A percentile compares a stretch with the other conserved stretches of the same genome.
phyloP scores from a whole-genome alignment of 2,113 vertebrate genomes.

The Channa argus region DNA sequence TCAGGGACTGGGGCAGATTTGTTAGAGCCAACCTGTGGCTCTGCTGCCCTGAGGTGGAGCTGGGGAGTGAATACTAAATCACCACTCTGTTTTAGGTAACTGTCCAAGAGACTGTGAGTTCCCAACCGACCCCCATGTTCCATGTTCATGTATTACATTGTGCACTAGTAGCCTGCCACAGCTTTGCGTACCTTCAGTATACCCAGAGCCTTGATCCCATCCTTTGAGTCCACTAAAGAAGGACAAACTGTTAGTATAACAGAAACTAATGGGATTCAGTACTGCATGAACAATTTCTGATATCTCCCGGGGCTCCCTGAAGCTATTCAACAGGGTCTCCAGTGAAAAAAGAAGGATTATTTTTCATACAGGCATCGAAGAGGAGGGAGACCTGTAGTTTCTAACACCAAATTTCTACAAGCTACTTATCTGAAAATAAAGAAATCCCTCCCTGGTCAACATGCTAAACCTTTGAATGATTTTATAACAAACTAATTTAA shows the following conservation, averaged over 20 bases:
- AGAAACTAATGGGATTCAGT: neutral
- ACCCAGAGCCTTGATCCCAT: slow-evolving; percentile 37
- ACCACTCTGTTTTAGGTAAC: slow-evolving; percentile 47
- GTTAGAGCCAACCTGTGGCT: slow-evolving; percentile 51
- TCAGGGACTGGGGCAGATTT: slow-evolving; percentile 59
- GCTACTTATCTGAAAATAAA: too few relatives aligned
- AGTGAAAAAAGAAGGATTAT: neutral
- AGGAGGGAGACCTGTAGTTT: neutral
- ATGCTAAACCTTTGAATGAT: too few relatives aligned
- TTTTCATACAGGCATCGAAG: neutral
- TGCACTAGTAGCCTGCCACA: slow-evolving; percentile 53
- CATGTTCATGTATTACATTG: slow-evolving; percentile 75
- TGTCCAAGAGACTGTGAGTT: slow-evolving; percentile 42
- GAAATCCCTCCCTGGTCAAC: too few relatives aligned
- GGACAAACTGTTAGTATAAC: neutral
- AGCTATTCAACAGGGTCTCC: neutral
- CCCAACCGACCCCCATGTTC: slow-evolving; percentile 54
- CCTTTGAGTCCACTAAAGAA: slow-evolving; percentile 55
- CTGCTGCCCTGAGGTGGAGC: slow-evolving; percentile 35
- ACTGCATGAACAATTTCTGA: slow-evolving; percentile 5
- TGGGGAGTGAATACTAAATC: slow-evolving; percentile 51
- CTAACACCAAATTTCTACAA: too few relatives aligned
- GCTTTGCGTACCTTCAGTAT: slow-evolving; percentile 20
- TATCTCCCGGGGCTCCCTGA: neutral
- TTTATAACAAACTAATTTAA: too few relatives aligned